These are phyloP conservation scores for Bugulina stolonifera DNA, from an alignment of 2,888 invertebrate species.

Conservation along the genomic window DNA sequence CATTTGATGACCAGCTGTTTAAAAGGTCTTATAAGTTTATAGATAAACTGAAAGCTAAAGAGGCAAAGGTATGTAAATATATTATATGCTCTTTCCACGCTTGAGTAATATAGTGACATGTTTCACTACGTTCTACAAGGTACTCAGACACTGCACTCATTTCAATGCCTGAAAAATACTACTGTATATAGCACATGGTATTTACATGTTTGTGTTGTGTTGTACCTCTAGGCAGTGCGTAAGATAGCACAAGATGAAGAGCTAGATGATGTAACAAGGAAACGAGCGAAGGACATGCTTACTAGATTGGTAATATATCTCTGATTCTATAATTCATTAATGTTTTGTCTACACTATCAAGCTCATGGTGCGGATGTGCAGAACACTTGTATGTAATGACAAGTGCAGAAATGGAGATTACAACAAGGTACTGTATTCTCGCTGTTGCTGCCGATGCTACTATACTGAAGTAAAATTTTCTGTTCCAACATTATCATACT, in stretches of 20 bases:
- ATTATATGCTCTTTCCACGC: background rate
- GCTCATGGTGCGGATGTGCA: too few species aligned
- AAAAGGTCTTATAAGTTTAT: conserved; percentile 73
- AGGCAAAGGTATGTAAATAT: conserved; percentile 56
- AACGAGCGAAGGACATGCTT: conserved; percentile 65
- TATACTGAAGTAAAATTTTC: too few species aligned
- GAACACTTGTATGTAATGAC: too few species aligned
- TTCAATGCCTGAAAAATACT: background rate
- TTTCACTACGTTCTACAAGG: background rate
- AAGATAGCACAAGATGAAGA: conserved; percentile 47
- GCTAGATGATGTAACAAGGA: conserved; percentile 61
- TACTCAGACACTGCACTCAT: too few species aligned
- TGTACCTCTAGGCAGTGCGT: conserved; percentile 28
- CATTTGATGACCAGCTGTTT: conserved; percentile 68
- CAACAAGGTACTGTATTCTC: too few species aligned
- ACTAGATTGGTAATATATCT: conserved; percentile 65
- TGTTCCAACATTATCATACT: too few species aligned
- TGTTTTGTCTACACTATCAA: too few species aligned
- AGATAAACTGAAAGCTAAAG: conserved; percentile 65
- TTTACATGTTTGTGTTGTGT: background rate
- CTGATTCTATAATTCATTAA: too few species aligned
- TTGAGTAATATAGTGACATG: background rate
- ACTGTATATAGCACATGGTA: background rate
- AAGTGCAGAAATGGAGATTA: too few species aligned
- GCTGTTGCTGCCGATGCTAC: too few species aligned